Conservation (phyloP, 2,888 invertebrate species). For the Campopleginae sp. region DNA sequence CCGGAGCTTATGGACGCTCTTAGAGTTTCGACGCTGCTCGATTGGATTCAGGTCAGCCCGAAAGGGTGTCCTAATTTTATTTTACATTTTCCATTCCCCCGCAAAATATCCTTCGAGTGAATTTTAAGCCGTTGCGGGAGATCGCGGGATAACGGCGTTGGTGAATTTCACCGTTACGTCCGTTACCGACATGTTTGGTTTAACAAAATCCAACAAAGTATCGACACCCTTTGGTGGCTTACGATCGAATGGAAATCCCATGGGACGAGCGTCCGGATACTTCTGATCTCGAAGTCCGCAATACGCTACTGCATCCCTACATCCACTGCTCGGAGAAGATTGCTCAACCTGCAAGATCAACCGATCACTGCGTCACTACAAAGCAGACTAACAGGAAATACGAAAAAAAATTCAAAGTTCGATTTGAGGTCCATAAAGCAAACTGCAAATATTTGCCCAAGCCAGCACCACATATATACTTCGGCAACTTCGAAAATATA, state of each 20-base stretch:
- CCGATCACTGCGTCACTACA: not conserved
- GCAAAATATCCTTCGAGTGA: not conserved
- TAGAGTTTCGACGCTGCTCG: not conserved
- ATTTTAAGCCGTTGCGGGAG: conserved; percentile 58
- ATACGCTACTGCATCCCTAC: conserved; percentile 91
- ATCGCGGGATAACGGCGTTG: conserved; percentile 85
- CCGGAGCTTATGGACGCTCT: not conserved
- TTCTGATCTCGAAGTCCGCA: conserved; percentile 91
- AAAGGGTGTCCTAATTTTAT: not conserved
- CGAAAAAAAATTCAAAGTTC: not conserved
- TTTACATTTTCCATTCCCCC: not conserved
- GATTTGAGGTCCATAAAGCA: not conserved
- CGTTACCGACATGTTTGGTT: conserved; percentile 89
- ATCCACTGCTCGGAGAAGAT: conserved; percentile 78
- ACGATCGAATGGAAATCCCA: conserved; percentile 94
- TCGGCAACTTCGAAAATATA: not conserved
- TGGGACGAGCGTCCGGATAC: conserved; percentile 92
- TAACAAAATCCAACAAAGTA: conserved; percentile 89
- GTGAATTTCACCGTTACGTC: conserved; percentile 88
- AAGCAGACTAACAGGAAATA: not conserved
- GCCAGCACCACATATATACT: not conserved
- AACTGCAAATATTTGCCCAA: not conserved
- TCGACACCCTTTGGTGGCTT: conserved; percentile 86
- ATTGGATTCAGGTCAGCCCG: not conserved
- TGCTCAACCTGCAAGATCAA: conserved; percentile 73